phyloP scores from a whole-genome alignment of 35 echinoderm and acorn worm genomes.

The Apostichopus japonicus region DNA sequence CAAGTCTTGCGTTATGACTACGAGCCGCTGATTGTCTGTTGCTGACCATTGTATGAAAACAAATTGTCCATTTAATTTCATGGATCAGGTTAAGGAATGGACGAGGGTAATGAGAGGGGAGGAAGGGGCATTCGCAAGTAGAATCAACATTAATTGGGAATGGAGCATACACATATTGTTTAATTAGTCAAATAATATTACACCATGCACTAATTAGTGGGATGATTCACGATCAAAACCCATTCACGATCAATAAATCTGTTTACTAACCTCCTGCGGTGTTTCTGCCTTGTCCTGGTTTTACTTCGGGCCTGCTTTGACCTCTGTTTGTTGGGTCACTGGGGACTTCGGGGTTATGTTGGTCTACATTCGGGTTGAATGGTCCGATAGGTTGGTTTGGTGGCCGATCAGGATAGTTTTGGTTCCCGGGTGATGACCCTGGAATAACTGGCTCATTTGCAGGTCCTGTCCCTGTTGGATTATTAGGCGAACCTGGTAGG shows the following conservation, averaged over 20 bases:
- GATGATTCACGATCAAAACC: too few relatives aligned
- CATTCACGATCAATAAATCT: background rate
- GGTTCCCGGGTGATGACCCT: background rate
- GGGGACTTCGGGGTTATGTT: background rate
- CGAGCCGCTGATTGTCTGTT: too few relatives aligned
- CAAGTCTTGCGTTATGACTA: too few relatives aligned
- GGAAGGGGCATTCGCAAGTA: too few relatives aligned
- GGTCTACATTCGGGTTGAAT: background rate
- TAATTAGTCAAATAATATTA: too few relatives aligned
- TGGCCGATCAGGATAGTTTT: background rate
- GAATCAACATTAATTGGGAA: too few relatives aligned
- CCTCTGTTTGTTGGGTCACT: background rate
- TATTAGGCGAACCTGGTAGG: background rate
- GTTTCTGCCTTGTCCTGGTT: background rate
- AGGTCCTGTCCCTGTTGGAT: background rate
- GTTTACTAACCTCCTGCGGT: background rate
- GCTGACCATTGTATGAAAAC: too few relatives aligned
- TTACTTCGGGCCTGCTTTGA: background rate
- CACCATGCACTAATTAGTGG: too few relatives aligned
- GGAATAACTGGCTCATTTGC: background rate
- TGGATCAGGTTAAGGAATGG: too few relatives aligned
- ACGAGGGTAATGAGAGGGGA: too few relatives aligned
- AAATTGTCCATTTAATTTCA: too few relatives aligned
- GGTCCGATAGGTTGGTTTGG: conserved; percentile 2
- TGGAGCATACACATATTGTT: too few relatives aligned